Evolutionary conservation across 2,113 vertebrate species (phyloP), one percentile per base, ranked within the genome.

Genomic region (Onychostruthus taczanowskii): DNA sequence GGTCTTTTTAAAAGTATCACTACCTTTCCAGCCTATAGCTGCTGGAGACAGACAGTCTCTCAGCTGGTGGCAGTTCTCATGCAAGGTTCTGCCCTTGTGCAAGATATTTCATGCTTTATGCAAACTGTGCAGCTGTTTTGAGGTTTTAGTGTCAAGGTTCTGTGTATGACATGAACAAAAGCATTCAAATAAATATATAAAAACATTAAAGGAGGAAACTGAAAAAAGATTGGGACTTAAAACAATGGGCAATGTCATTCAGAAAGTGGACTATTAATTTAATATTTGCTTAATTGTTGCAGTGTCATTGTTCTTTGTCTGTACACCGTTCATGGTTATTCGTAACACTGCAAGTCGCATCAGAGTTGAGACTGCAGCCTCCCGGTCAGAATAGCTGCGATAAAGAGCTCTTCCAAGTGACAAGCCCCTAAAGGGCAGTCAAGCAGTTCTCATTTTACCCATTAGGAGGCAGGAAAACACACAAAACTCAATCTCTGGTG

Each of bases 401-500:
- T 46, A 62, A n/a, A 39, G 55, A 90, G 16, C 35, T 68, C n/a
- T 82, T 68, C 39, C 14, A 13, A 41, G 18, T 9, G 39, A 62
- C 62, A 70, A 55, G 43, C 4, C 46, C n/a, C 10, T 43, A 46
- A 85, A 87, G 46, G 17, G 41, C 53, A 55, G 43, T 46, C 0
- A 0, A 63, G 78, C 63, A 78, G 16, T 93, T 94, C 90, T 92
- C 10, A 0, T 63, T 95, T 83, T 58, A 86, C 76, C 79, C 85
- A 28, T 94, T 86, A 95, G 94, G 91, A 96, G 93, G 82, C 93
- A 94, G 94, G 43, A 95, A 82, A 93, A 94, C 67, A 74, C 75
- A 24, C n/a, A 83, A 67, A 94, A 85, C 75, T 90, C 19, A 0
- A 6, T 22, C 22, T 84, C n/a, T 69, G 19, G 21, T 67, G 7